Percentiles rank a stretch among this genome's conserved stretches.
phyloP scores from a whole-genome alignment of 2,113 vertebrate genomes.

The Melanocharis versteri region DNA sequence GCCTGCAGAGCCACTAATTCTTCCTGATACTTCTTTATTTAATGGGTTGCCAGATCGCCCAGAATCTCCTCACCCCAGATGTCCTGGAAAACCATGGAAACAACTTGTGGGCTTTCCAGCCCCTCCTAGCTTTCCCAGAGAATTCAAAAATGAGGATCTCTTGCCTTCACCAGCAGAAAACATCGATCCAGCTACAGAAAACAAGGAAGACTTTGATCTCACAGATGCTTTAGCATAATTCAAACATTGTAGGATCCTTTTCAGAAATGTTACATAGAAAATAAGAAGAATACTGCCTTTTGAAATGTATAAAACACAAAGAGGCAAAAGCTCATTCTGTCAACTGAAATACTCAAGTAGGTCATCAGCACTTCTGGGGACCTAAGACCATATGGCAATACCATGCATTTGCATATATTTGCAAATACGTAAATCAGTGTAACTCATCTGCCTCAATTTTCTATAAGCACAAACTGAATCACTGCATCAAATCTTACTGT shows the following conservation, averaged over 20 bases:
- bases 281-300: neutral
- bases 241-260: neutral
- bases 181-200: neutral
- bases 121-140: neutral
- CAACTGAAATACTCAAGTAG: neutral
- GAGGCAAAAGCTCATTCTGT: neutral
- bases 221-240: slow-evolving; percentile 35
- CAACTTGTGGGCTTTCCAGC: neutral
- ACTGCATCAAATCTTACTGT: neutral
- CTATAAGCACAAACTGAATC: neutral
- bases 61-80: slow-evolving; percentile 64
- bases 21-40: slow-evolving; percentile 17
- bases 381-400: neutral
- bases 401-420: neutral
- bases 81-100: slow-evolving; percentile 88
- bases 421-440: neutral
- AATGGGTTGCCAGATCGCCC: slow-evolving; percentile 43
- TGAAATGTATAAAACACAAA: neutral
- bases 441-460: neutral
- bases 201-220: slow-evolving; percentile 23
- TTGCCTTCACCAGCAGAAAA: neutral
- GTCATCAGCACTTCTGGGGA: neutral
- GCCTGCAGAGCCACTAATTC: neutral
- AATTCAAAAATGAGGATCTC: slow-evolving; percentile 20
- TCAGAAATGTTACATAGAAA: neutral